Evolutionary conservation across 2,888 invertebrate genomes (phyloP).

Genomic region (Cistogaster globosa): DNA sequence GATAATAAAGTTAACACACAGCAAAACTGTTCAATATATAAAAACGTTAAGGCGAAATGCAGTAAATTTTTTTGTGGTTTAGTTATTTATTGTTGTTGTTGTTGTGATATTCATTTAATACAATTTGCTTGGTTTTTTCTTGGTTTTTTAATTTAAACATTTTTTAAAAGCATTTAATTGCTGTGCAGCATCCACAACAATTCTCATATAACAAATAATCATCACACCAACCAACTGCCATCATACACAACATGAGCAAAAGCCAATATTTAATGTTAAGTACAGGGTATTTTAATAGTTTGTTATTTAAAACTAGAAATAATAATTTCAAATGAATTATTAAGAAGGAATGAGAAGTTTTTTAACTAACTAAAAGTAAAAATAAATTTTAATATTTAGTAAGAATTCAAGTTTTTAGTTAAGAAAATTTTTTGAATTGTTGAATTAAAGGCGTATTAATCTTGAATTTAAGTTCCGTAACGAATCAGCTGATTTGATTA

Average conservation of each 20-base stretch:
- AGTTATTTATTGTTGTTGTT: constrained; percentile 13
- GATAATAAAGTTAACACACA: constrained; percentile 1
- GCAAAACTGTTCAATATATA: neutral
- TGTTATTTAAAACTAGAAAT: neutral
- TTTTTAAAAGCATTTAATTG: constrained; percentile 64
- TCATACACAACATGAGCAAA: neutral
- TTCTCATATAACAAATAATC: constrained; percentile 49
- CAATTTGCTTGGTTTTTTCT: constrained; percentile 24
- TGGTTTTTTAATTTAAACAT: constrained; percentile 60
- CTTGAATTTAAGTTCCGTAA: no score
- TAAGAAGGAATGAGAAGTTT: no score
- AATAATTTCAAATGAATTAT: no score
- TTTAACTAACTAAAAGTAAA: no score
- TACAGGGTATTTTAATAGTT: constrained; percentile 10
- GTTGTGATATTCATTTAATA: constrained; percentile 32
- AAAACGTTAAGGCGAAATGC: constrained; percentile 26
- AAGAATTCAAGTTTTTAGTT: no score
- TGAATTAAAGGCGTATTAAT: no score
- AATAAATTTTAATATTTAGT: no score
- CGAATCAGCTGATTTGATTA: no score
- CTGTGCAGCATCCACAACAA: constrained; percentile 52
- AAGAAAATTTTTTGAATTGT: no score
- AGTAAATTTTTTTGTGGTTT: constrained; percentile 32
- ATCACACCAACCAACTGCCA: constrained; percentile 37
- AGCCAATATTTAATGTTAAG: neutral